Evolutionary conservation across 1,140 invertebrate genomes (phyloP).

Genomic region (Orussus abietinus): DNA sequence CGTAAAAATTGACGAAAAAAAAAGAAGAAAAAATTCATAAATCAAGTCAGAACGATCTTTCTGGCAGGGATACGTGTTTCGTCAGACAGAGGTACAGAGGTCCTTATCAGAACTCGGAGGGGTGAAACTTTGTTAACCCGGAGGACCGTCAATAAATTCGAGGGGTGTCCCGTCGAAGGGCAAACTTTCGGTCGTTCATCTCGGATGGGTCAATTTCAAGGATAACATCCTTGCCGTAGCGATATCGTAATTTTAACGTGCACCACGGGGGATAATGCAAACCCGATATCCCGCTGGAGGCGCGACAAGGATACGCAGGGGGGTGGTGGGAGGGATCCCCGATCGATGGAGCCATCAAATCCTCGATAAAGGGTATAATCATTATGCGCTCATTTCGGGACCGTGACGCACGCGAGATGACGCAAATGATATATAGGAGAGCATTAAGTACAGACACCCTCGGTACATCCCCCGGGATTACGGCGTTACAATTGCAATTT

Average conservation of each 20-base stretch:
- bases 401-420: slow-evolving; percentile 12
- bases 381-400: slow-evolving; percentile 18
- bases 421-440: slow-evolving; percentile 3
- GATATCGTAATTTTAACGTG: slow-evolving; percentile 25
- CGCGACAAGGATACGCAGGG: slow-evolving; percentile 10
- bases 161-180: slow-evolving; percentile 18
- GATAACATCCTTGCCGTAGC: too few species aligned
- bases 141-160: slow-evolving; percentile 2
- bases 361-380: slow-evolving; percentile 14
- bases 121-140: slow-evolving; percentile 2
- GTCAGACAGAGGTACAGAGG: neutral
- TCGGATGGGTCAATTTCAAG: too few species aligned
- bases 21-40: too few species aligned
- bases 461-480: too few species aligned
- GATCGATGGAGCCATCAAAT: slow-evolving; percentile 3
- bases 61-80: too few species aligned
- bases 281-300: slow-evolving; percentile 21
- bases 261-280: slow-evolving; percentile 21
- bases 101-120: neutral
- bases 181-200: too few species aligned
- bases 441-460: too few species aligned
- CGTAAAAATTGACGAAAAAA: too few species aligned
- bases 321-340: slow-evolving; percentile 10
- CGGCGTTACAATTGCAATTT: too few species aligned
- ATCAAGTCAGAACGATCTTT: too few species aligned